Evolutionary conservation across 37 sponge, comb jelly and placozoan species (phyloP), one percentile per base, ranked within the genome.

Genomic region (Theonella swinhoei): DNA sequence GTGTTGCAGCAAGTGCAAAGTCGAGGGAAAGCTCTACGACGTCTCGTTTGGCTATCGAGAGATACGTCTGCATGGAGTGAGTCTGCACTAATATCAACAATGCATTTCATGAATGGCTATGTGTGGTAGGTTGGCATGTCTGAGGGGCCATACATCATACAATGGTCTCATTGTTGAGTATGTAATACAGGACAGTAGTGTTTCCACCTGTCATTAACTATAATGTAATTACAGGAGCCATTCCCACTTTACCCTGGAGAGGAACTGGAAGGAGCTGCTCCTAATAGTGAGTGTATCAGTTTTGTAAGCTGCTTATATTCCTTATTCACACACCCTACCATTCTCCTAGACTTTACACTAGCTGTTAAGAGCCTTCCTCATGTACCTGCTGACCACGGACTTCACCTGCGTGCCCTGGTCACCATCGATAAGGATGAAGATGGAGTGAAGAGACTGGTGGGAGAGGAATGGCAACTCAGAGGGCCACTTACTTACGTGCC

Each of bases 201-300:
- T n/a, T n/a, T n/a, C n/a, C n/a, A n/a, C n/a, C n/a, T n/a, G n/a
- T n/a, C n/a, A n/a, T n/a, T n/a, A n/a, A n/a, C n/a, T n/a, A n/a
- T n/a, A n/a, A n/a, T n/a, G n/a, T 62, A 14, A 32, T 67, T 47
- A 9, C 72, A 92, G 92, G 88, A 82, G 30, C 93, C 96, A 26
- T 95, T 95, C 63, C 91, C 94, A 2, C 91, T 95, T 23, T 95
- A 80, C 68, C 96, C 96, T 24, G 96, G 96, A 42, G 96, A 95
- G 58, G 38, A 54, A 3, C 64, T 95, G 74, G 89, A 87, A 9
- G 94, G 81, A 20, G 81, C 80, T 5, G 26, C 88, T 38, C 47
- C 74, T 26, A 39, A 30, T 47, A 60, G 89, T 83, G 41, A 75
- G 82, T 4, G 19, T 43, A 26, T 68, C 22, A 66, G 17, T 39